Evolutionary conservation across 1,140 invertebrate species (phyloP).

Genomic region (Battus philenor): DNA sequence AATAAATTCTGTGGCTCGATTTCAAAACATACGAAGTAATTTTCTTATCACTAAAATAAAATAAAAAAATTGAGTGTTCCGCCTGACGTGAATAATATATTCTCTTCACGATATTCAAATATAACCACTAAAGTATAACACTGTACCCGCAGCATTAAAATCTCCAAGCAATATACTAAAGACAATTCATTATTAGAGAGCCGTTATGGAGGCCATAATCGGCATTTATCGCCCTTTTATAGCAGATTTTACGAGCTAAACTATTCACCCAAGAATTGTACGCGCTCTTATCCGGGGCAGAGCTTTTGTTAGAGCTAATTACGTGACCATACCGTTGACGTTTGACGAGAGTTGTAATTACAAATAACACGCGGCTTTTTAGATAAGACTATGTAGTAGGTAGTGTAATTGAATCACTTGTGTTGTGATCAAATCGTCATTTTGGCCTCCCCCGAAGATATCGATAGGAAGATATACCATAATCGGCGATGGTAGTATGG

Average conservation of each 20-base stretch:
- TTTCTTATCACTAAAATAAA: no score
- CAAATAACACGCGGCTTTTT: neutral
- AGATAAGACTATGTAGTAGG: no score
- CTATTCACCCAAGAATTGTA: conserved; percentile 66
- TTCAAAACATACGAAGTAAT: no score
- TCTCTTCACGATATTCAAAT: neutral
- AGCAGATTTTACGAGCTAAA: conserved; percentile 66
- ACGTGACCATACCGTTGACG: conserved; percentile 9
- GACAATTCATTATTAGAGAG: conserved; percentile 73
- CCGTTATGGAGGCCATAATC: conserved; percentile 63
- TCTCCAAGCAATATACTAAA: conserved; percentile 66
- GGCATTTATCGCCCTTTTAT: conserved; percentile 72
- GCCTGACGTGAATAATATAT: no score
- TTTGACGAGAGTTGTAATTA: conserved; percentile 11
- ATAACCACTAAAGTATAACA: conserved; percentile 30
- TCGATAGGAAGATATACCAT: no score
- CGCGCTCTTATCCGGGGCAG: conserved; percentile 48
- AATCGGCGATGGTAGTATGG: no score
- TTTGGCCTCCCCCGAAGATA: no score
- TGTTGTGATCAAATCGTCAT: neutral
- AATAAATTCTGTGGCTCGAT: no score
- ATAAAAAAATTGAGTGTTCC: neutral
- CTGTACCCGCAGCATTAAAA: conserved; percentile 35
- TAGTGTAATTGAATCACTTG: no score
- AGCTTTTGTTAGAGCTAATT: conserved; percentile 57